Evolutionary conservation across 2,797 vertebrate genomes (phyloP).

Genomic region (Halcyon smyrnensis): DNA sequence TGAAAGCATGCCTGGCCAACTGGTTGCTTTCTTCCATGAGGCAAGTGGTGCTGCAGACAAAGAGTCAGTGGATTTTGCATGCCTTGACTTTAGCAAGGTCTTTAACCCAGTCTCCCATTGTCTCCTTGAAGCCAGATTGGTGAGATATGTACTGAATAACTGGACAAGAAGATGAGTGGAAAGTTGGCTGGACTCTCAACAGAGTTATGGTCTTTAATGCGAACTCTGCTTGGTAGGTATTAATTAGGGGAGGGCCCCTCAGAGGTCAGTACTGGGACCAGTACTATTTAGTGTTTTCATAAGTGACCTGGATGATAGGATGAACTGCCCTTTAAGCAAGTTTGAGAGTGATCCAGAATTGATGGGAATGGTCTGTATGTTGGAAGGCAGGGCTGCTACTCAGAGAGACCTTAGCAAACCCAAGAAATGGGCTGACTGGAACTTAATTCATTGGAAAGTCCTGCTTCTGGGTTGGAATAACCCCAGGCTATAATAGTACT

Average conservation of each 20-base stretch:
- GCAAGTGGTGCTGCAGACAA: neutral
- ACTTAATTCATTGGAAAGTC: neutral
- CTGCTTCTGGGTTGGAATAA: neutral
- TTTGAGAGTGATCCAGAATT: neutral
- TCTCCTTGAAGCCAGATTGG: neutral
- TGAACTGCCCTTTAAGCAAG: neutral
- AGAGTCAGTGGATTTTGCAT: neutral
- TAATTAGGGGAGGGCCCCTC: neutral
- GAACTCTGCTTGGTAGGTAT: neutral
- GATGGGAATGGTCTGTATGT: neutral
- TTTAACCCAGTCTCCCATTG: neutral
- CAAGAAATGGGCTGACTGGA: neutral
- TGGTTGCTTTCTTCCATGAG: neutral
- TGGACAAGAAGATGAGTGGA: neutral
- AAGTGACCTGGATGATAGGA: neutral
- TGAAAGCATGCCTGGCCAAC: neutral
- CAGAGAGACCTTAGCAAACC: neutral
- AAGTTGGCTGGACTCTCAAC: neutral
- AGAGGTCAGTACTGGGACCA: neutral
- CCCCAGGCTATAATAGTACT: neutral
- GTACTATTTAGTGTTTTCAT: neutral
- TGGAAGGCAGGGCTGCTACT: neutral
- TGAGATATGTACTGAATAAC: neutral
- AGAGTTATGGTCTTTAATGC: neutral
- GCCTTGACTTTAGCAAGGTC: neutral